Percentiles rank a stretch among this genome's conserved stretches.
phyloP scores from a whole-genome alignment of 2,113 vertebrate genomes.

The Erinaceus europaeus region DNA sequence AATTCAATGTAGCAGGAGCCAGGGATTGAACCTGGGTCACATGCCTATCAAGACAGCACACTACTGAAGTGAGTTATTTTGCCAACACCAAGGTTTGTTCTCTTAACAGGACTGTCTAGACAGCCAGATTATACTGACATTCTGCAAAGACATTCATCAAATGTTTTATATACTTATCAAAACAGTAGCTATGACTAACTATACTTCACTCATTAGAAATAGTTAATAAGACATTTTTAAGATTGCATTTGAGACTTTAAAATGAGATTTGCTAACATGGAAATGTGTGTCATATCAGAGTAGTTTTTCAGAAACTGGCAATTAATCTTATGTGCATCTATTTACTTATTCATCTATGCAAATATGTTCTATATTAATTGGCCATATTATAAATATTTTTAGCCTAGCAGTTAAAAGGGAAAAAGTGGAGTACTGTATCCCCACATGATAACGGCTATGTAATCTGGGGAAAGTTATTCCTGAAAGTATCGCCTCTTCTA shows the following conservation, averaged over 20 bases:
- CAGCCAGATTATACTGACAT: too few relatives aligned
- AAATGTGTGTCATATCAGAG: background rate
- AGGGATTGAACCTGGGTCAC: too few relatives aligned
- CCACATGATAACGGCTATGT: background rate
- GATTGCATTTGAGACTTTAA: constrained; percentile 27
- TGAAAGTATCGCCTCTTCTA: background rate
- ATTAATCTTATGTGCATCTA: background rate
- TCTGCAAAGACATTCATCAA: constrained; percentile 9
- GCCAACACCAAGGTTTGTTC: too few relatives aligned
- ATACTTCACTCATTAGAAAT: background rate
- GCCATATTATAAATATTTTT: background rate
- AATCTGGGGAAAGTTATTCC: background rate
- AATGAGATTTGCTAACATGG: constrained; percentile 37
- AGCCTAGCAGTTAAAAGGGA: background rate
- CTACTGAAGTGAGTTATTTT: too few relatives aligned
- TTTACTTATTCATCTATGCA: background rate
- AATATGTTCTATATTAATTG: background rate
- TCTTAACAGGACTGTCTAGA: too few relatives aligned
- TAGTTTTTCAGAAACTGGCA: constrained; percentile 1
- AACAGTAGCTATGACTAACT: constrained; percentile 7
- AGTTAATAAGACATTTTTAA: background rate
- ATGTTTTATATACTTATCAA: background rate
- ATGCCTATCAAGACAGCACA: too few relatives aligned
- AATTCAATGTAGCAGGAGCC: too few relatives aligned
- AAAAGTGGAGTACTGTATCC: background rate